phyloP scores from a whole-genome alignment of 2,888 invertebrate genomes.

The Periphyllus acericola region DNA sequence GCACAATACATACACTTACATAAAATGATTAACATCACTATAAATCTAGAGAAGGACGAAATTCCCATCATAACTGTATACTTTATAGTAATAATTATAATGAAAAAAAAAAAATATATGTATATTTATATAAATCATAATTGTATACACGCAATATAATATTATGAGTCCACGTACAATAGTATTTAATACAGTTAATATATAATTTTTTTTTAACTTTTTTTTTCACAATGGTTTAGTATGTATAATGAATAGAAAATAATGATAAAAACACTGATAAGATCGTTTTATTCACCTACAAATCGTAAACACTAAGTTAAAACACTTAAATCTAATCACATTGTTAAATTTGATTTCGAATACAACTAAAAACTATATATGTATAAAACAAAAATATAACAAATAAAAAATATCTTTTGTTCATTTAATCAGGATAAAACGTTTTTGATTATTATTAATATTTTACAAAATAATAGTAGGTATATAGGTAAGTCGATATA shows the following conservation, averaged over 20 bases:
- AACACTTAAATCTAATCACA: constrained; percentile 32
- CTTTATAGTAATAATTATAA: constrained; percentile 1
- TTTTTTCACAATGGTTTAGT: constrained; percentile 22
- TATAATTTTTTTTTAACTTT: not conserved
- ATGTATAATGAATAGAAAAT: not conserved
- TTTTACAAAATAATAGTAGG: not conserved
- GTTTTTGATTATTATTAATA: not conserved
- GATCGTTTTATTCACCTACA: not conserved
- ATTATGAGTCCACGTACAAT: not conserved
- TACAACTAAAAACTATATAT: constrained; percentile 32
- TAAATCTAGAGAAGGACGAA: constrained; percentile 18
- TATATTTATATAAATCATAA: too few species aligned
- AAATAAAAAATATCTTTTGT: constrained; percentile 19
- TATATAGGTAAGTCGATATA: not conserved
- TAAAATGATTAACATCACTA: constrained; percentile 1
- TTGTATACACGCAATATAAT: not conserved
- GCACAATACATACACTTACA: not conserved
- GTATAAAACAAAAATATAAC: constrained; percentile 39
- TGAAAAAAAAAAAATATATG: not conserved
- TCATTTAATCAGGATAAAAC: not conserved
- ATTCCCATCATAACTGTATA: not conserved
- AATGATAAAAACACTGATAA: constrained; percentile 6
- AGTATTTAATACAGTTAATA: not conserved
- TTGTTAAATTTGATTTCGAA: constrained; percentile 24
- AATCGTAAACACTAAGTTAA: not conserved